Percentiles rank a stretch among this genome's conserved stretches.
These are phyloP conservation scores for Orthochromis indermauri DNA, from an alignment of 2,113 vertebrate genomes.

Conservation along the genomic window DNA sequence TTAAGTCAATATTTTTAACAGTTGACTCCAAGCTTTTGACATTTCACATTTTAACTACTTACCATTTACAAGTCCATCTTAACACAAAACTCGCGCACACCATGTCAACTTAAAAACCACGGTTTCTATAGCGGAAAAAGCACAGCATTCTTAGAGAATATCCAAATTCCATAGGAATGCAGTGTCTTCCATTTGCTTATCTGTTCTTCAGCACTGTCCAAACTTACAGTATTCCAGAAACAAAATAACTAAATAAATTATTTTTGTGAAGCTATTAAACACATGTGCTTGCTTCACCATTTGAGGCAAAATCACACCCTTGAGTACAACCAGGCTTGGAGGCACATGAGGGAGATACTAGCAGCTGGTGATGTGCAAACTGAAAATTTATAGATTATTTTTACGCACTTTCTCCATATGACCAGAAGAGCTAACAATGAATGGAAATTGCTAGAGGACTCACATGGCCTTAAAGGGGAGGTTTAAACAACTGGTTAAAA, in stretches of 20 bases:
- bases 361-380: not conserved
- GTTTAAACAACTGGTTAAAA: not conserved
- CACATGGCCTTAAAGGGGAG: fast-evolving
- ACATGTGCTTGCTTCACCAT: not conserved
- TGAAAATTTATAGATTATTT: not conserved
- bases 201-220: not conserved
- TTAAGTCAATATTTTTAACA: not conserved
- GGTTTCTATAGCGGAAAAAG: not conserved
- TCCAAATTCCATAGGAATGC: not conserved
- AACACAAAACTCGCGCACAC: not conserved
- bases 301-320: not conserved
- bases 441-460: not conserved
- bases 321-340: not conserved
- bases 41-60: not conserved
- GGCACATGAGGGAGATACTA: not conserved
- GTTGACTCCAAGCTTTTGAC: fast-evolving
- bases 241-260: not conserved
- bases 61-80: not conserved
- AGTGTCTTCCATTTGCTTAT: not conserved
- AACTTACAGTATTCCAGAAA: not conserved
- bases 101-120: not conserved
- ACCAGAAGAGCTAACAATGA: not conserved
- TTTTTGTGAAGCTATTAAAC: not conserved
- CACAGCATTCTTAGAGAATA: not conserved
- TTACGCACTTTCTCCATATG: not conserved